phyloP scores from a whole-genome alignment of 2,888 invertebrate genomes.

The Drosophila setosimentum region DNA sequence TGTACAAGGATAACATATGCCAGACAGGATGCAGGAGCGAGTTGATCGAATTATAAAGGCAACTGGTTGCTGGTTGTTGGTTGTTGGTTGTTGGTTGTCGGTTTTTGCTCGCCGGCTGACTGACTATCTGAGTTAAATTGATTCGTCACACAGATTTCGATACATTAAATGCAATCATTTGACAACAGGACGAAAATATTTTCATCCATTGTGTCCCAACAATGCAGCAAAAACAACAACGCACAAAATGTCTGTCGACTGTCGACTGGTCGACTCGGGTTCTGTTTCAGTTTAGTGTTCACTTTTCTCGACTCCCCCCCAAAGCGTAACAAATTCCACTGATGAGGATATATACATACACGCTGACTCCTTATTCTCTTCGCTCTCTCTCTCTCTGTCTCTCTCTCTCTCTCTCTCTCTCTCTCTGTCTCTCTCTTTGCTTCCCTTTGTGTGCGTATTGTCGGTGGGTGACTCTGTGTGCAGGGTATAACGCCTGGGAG shows the following conservation, averaged over 20 bases:
- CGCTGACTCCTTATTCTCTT: conserved; percentile 39
- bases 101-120: conserved; percentile 10
- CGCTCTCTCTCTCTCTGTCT: conserved; percentile 7
- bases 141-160: conserved; percentile 85
- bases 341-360: conserved; percentile 54
- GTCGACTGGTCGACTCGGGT: conserved; percentile 7
- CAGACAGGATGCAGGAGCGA: conserved; percentile 49
- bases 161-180: conserved; percentile 85
- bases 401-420: background rate
- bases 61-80: conserved; percentile 65
- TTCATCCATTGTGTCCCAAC: conserved; percentile 80
- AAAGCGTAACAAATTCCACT: conserved; percentile 78
- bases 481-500: conserved; percentile 64
- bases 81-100: conserved; percentile 30
- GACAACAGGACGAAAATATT: conserved; percentile 85
- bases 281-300: conserved; percentile 6
- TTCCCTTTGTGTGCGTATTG: conserved; percentile 28
- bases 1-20: conserved; percentile 54
- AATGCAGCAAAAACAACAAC: conserved; percentile 49
- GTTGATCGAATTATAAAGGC: conserved; percentile 71
- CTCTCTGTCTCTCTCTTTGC: background rate
- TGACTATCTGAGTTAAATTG: conserved; percentile 66
- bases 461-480: conserved; percentile 49
- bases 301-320: conserved; percentile 71
- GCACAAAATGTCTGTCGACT: conserved; percentile 27